Base-by-base conservation (phyloP, 2,888 invertebrate species). In the Drosophila borborema region DNA sequence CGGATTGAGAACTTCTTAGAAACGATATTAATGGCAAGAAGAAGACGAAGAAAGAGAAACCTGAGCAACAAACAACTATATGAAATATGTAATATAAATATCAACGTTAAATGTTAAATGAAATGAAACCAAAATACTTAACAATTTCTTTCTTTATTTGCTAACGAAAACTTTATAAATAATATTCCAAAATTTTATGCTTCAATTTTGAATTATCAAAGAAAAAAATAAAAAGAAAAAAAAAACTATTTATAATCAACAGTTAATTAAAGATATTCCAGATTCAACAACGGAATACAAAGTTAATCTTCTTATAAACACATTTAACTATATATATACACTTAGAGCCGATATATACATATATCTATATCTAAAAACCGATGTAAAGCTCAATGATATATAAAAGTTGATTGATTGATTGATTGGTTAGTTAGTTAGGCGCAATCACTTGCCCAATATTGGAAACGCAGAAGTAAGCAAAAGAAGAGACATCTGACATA, bases 181-280 rank as follows among this genome's bases (percentile, higher is more conserved):
- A 66, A 78, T 78, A 81, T 62, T 79, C 61, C 16, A 79, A 64
- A 81, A 66, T 70, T 78, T 77, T 43, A 63, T 55, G 78, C 79
- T 86, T 83, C 51, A 38, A 80, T 72, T 80, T 67, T 63, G 53
- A 1, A 55, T 28, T 66, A 75, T 38, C 40, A 49, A 38, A 54
- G 40, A 46, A 23, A 16, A 16, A 46, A 31, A 40, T n/a, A 34
- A 43, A 28, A 5, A 53, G 14, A 36, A 40, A 40, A 2, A 40
- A 23, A 40, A 20, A n/a, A 60, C 51, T 69, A 60, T 64, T 68
- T 86, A 77, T 89, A 88, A 86, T 81, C 81, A 61, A 77, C 81
- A 66, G 86, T 83, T 86, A 80, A 83, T 76, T 82, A 77, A 77
- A 86, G 68, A 88, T 76, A 76, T 88, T 80, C 69, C 66, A 79